A percentile compares a stretch with the other conserved stretches of the same genome.
Evolutionary conservation across 1,140 invertebrate species (phyloP).

Genomic region (Schlechtendalia chinensis): DNA sequence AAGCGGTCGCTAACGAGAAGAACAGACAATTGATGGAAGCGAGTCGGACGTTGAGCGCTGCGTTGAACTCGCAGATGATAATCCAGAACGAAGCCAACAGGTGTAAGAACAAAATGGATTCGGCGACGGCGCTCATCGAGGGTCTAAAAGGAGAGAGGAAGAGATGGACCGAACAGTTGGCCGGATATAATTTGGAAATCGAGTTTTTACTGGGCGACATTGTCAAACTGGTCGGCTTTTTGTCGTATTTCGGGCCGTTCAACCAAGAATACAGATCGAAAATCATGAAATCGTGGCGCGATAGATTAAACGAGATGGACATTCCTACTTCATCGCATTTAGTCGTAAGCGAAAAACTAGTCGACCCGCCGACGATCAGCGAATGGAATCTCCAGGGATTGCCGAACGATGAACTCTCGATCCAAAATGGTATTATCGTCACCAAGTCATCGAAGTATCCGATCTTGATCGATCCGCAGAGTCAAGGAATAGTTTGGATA

Average conservation of each 20-base stretch:
- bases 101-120: constrained; percentile 81
- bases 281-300: constrained; percentile 67
- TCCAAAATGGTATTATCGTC: constrained; percentile 88
- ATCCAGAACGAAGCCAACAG: constrained; percentile 78
- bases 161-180: constrained; percentile 77
- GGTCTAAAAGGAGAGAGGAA: constrained; percentile 86
- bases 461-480: constrained; percentile 88
- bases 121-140: constrained; percentile 81
- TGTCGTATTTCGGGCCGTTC: constrained; percentile 85
- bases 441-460: constrained; percentile 77
- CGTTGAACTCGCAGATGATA: constrained; percentile 70
- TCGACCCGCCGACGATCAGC: constrained; percentile 74
- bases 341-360: constrained; percentile 71
- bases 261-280: constrained; percentile 54
- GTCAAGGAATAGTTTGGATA: constrained; percentile 90
- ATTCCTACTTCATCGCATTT: constrained; percentile 78
- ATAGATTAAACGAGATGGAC: constrained; percentile 63
- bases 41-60: constrained; percentile 71
- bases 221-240: constrained; percentile 80
- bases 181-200: constrained; percentile 71
- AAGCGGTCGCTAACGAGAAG: constrained; percentile 77
- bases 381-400: constrained; percentile 57
- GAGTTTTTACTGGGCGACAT: constrained; percentile 84
- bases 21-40: constrained; percentile 70
- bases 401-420: constrained; percentile 83